These are phyloP conservation scores for Acipenser ruthenus DNA, from an alignment of 2,797 vertebrate species.

Conservation along the genomic window DNA sequence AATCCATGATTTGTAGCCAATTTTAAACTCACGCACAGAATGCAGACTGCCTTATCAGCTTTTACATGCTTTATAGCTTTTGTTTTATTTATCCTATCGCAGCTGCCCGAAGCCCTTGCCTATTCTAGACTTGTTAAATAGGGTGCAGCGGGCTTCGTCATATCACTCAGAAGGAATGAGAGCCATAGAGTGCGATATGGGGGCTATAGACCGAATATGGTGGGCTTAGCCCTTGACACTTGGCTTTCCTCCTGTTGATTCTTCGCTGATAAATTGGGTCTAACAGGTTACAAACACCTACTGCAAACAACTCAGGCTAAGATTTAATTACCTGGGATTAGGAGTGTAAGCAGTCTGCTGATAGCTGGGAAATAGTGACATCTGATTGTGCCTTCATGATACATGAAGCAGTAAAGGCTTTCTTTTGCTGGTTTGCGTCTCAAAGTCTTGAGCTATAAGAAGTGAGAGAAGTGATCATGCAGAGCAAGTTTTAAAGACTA, in stretches of 20 bases:
- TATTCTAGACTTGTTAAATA: too few relatives aligned
- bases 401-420: too few relatives aligned
- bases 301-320: conserved; percentile 51
- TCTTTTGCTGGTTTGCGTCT: too few relatives aligned
- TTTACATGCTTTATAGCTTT: background rate
- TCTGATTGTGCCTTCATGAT: too few relatives aligned
- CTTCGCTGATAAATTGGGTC: conserved; percentile 18
- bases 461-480: too few relatives aligned
- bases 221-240: background rate
- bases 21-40: too few relatives aligned
- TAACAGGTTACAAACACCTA: conserved; percentile 43
- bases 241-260: conserved; percentile 4
- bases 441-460: too few relatives aligned
- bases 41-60: too few relatives aligned
- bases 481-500: too few relatives aligned
- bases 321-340: conserved; percentile 49
- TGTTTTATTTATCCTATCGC: background rate
- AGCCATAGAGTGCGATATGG: background rate
- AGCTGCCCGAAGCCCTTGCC: too few relatives aligned
- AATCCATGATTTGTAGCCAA: background rate
- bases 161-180: background rate
- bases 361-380: background rate
- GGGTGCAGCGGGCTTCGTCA: too few relatives aligned
- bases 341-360: conserved; percentile 32
- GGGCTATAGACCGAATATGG: conserved; percentile 22